Evolutionary conservation across 2,113 vertebrate species (phyloP).

Genomic region (Antigone vipio): DNA sequence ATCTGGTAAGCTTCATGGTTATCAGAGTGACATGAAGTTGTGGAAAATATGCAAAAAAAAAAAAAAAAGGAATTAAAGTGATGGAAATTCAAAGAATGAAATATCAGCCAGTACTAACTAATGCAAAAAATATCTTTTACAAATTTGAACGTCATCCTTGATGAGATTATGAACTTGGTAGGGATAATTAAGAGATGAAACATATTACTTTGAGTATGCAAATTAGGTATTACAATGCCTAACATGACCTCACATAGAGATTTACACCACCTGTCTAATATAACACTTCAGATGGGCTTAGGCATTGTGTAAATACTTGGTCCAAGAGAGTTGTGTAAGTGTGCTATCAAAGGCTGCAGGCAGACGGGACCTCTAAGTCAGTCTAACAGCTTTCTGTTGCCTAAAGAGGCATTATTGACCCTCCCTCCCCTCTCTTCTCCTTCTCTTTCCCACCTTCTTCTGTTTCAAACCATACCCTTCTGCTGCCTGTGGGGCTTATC

Average conservation of each 20-base stretch:
- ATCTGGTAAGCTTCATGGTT: neutral
- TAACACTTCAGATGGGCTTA: neutral
- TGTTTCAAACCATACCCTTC: neutral
- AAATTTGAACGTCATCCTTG: slow-evolving; percentile 4
- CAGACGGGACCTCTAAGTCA: neutral
- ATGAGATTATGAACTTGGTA: neutral
- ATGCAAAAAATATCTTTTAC: neutral
- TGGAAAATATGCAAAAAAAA: neutral
- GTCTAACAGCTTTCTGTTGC: neutral
- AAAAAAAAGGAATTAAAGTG: neutral
- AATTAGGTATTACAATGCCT: neutral
- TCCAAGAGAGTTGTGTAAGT: neutral
- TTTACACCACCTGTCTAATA: neutral
- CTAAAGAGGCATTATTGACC: neutral
- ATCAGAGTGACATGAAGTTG: neutral
- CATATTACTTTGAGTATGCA: neutral
- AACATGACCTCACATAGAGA: neutral
- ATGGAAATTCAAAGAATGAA: slow-evolving; percentile 6
- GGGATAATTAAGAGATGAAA: slow-evolving; percentile 9
- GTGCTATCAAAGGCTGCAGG: fast-evolving
- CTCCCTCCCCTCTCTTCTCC: neutral
- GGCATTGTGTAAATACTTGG: neutral
- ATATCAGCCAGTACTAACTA: neutral
- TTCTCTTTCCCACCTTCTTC: neutral
- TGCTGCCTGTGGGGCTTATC: neutral